Evolutionary conservation across 2,113 vertebrate genomes (phyloP), one percentile per base, ranked within the genome.

Genomic region (Trichechus manatus): DNA sequence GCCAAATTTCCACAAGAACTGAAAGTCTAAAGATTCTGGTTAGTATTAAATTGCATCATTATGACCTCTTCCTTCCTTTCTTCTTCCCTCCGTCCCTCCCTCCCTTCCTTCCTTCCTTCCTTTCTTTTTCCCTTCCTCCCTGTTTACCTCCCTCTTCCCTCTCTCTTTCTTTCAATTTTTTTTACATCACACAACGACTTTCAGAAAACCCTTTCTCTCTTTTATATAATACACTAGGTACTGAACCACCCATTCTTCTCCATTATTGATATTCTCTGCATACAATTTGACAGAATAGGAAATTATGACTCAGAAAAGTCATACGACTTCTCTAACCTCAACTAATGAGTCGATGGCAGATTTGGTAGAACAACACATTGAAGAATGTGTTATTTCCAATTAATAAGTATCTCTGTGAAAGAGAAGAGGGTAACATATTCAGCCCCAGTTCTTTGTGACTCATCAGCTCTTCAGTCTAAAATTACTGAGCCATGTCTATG

Each of bases 401-500:
- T 85, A 91, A 79, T 92, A 72, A 87, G 80, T 63, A 15, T 70
- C 1, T 0, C 68, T 89, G 20, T 70, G 64, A 80, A 66, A 75
- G 2, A 53, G 13, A 7, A 68, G 1, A 68, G n/a, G 4, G 3
- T 20, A 70, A 81, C 44, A 5, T 64, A n/a, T 84, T 68, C 5
- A 27, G 2, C 0, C 2, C 47, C 0, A 31, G 0, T 31, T 42
- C 36, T 70, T 77, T 56, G 47, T 59, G 44, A 63, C 2, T 79
- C 31, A 83, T 59, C 23, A 89, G 23, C 8, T 61, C 19, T 87
- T 89, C 25, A 39, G 61, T 72, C 44, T 79, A 83, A 92, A 89
- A 85, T 89, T 72, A 86, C 31, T 36, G 11, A 80, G 66, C 14
- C 25, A 93, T 47, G 5, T n/a, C n/a, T 17, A 72, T 84, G 29